phyloP scores from a whole-genome alignment of 2,888 invertebrate genomes.

The Labia minor region DNA sequence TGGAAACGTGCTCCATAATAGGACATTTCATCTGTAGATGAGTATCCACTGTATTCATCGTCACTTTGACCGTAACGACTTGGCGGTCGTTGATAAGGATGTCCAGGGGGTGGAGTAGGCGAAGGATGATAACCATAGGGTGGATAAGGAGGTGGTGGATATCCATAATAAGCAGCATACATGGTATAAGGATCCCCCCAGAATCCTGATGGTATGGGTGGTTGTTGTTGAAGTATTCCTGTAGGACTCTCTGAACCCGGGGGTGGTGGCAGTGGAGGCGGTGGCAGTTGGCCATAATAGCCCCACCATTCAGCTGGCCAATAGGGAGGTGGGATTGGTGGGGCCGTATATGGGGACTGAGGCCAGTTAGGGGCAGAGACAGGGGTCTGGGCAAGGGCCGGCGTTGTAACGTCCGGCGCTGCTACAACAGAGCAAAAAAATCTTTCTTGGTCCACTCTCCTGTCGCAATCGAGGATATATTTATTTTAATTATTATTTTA shows the following conservation, averaged over 20 bases:
- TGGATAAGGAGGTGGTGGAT: conserved; percentile 23
- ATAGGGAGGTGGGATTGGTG: conserved; percentile 19
- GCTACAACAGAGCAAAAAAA: conserved; percentile 25
- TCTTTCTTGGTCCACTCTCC: neutral
- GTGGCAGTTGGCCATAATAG: conserved; percentile 21
- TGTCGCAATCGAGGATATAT: neutral
- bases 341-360: neutral
- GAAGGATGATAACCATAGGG: conserved; percentile 32
- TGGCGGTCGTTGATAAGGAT: conserved; percentile 29
- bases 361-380: conserved; percentile 16
- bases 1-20: conserved; percentile 29
- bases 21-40: conserved; percentile 39
- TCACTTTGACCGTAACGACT: conserved; percentile 29
- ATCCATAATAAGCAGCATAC: conserved; percentile 29
- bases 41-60: conserved; percentile 33
- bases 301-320: conserved; percentile 25
- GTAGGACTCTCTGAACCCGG: conserved; percentile 21
- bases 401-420: conserved; percentile 23
- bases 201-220: conserved; percentile 21
- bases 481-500: neutral
- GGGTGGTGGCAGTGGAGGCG: conserved; percentile 16
- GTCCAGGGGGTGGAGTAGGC: conserved; percentile 31
- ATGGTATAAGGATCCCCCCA: conserved; percentile 31
- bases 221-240: conserved; percentile 27
- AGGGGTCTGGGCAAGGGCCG: conserved; percentile 20